Percentiles rank a stretch among this genome's conserved stretches.
Evolutionary conservation across 2,113 vertebrate genomes (phyloP).

Genomic region (Neodontobutis hainanensis): DNA sequence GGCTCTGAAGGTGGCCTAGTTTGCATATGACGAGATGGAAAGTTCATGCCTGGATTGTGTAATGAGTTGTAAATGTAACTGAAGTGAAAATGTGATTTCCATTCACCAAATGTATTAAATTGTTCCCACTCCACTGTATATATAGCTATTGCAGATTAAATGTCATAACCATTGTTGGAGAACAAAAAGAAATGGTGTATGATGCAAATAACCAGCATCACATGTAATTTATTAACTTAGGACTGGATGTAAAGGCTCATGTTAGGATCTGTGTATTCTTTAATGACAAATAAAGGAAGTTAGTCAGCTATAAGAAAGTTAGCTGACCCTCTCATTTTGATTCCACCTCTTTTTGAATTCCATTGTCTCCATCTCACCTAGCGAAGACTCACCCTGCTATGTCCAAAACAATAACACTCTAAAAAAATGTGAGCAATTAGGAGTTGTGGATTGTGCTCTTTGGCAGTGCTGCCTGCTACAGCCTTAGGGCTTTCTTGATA

Average conservation of each 20-base stretch:
- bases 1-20: constrained; percentile 35
- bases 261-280: too few species aligned
- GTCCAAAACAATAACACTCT: constrained; percentile 52
- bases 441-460: constrained; percentile 38
- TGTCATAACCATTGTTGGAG: constrained; percentile 14
- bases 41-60: constrained; percentile 24
- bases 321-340: constrained; percentile 10
- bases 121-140: constrained; percentile 9
- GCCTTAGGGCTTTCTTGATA: constrained; percentile 48
- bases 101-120: constrained; percentile 5
- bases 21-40: constrained; percentile 19
- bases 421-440: constrained; percentile 51
- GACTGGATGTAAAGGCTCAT: constrained; percentile 6
- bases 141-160: constrained; percentile 19
- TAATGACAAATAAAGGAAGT: constrained; percentile 11
- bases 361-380: constrained; percentile 40
- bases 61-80: constrained; percentile 25
- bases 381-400: constrained; percentile 30
- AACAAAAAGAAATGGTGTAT: constrained; percentile 9
- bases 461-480: constrained; percentile 31
- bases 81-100: constrained; percentile 33
- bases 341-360: constrained; percentile 15
- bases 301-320: too few species aligned
- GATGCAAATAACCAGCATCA: constrained; percentile 17
- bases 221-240: constrained; percentile 27